These are phyloP conservation scores for Corapipo altera DNA, from an alignment of 2,113 vertebrate genomes.

Conservation along the genomic window DNA sequence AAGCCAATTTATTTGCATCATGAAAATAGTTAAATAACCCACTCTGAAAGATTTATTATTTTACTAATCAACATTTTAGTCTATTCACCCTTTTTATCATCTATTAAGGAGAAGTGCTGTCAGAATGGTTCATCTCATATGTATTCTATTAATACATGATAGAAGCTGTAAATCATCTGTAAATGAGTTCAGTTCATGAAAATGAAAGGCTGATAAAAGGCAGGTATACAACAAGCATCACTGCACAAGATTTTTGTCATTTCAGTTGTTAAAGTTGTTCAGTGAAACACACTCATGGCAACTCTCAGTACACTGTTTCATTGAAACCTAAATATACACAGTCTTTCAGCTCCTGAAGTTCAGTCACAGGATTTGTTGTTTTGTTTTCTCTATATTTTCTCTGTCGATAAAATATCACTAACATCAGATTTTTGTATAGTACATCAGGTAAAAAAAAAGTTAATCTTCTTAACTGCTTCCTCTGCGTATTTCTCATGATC, in stretches of 20 bases:
- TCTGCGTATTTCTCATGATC: neutral
- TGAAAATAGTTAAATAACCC: neutral
- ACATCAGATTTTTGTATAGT: neutral
- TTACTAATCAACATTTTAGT: neutral
- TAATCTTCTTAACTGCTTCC: neutral
- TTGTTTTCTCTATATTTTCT: neutral
- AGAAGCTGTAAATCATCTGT: neutral
- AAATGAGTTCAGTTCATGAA: constrained; percentile 18
- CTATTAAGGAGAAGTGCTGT: neutral
- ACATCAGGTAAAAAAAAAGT: neutral
- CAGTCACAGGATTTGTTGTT: neutral
- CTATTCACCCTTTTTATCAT: neutral
- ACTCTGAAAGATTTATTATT: neutral
- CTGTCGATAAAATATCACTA: neutral
- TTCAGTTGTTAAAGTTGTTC: neutral
- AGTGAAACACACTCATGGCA: neutral
- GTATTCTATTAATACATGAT: neutral
- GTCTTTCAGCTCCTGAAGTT: neutral
- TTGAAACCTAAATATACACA: neutral
- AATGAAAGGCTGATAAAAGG: neutral
- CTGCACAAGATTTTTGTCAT: neutral
- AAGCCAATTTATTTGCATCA: neutral
- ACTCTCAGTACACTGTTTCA: neutral
- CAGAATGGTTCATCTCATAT: neutral
- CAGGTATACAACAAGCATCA: neutral